Conservation (phyloP, 2,113 vertebrate genomes). For the Pseudois nayaur region DNA sequence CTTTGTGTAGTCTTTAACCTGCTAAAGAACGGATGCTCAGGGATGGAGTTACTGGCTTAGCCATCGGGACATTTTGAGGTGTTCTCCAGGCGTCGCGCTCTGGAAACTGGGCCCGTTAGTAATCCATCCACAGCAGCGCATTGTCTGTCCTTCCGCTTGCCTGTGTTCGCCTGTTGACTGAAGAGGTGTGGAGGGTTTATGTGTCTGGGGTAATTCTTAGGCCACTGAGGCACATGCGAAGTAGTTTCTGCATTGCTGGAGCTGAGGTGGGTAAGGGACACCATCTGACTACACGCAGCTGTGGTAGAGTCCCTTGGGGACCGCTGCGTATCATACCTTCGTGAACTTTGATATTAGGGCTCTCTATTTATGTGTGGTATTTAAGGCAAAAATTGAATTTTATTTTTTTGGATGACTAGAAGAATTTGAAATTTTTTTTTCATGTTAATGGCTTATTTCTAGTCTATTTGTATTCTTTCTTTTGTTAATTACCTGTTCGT, state of each 20-base stretch:
- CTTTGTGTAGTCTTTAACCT: neutral
- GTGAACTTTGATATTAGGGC: neutral
- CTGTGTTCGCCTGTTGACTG: neutral
- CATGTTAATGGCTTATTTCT: neutral
- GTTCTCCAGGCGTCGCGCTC: neutral
- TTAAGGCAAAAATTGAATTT: neutral
- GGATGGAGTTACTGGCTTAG: neutral
- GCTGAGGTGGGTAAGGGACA: neutral
- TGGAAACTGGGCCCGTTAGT: neutral
- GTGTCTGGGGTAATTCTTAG: neutral
- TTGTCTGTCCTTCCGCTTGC: neutral
- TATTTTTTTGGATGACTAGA: neutral
- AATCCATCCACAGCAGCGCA: neutral
- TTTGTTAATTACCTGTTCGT: neutral
- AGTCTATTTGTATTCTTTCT: neutral
- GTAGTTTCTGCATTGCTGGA: neutral
- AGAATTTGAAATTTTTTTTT: neutral
- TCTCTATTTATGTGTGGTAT: neutral
- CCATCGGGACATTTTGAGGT: neutral
- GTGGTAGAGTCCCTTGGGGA: neutral
- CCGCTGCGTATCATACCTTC: neutral
- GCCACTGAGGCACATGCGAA: neutral
- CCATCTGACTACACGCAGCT: neutral
- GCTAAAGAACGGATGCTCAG: neutral
- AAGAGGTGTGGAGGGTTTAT: neutral